Conservation (phyloP, 2,888 invertebrate species). For the Ophion obscuratus region DNA sequence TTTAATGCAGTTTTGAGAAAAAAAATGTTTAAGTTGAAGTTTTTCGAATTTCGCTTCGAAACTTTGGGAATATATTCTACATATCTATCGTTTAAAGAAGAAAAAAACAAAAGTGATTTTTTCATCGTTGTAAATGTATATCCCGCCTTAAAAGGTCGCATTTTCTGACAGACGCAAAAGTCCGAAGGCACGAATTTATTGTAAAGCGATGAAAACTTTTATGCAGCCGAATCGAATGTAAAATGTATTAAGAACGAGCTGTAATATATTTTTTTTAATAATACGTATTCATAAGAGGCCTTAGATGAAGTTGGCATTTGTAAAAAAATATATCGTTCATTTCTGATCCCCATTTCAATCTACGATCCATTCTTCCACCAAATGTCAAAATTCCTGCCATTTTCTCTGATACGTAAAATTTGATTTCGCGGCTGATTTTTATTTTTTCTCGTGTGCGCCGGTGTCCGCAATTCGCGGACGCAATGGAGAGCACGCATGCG, state of each 20-base stretch:
- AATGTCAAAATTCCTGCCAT: background rate
- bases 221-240: conserved; percentile 3
- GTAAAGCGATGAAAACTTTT: conserved; percentile 16
- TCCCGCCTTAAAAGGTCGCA: background rate
- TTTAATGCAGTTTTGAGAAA: too few relatives aligned
- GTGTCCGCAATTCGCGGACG: background rate
- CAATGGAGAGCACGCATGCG: conserved; percentile 66
- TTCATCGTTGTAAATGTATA: too few relatives aligned
- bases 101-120: too few relatives aligned
- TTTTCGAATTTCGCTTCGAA: too few relatives aligned
- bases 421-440: background rate
- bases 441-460: conserved; percentile 13
- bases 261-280: background rate
- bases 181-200: conserved; percentile 62
- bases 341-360: too few relatives aligned
- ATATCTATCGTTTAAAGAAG: too few relatives aligned
- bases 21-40: too few relatives aligned
- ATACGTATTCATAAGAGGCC: background rate
- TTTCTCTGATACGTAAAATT: background rate
- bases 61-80: too few relatives aligned
- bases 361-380: background rate
- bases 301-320: background rate
- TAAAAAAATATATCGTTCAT: too few relatives aligned
- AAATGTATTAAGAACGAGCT: conserved; percentile 12
- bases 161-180: conserved; percentile 40